Conservation (phyloP, 30 jellyfish, hydroid and myxozoan species). For the Hydractinia symbiolongicarpus region DNA sequence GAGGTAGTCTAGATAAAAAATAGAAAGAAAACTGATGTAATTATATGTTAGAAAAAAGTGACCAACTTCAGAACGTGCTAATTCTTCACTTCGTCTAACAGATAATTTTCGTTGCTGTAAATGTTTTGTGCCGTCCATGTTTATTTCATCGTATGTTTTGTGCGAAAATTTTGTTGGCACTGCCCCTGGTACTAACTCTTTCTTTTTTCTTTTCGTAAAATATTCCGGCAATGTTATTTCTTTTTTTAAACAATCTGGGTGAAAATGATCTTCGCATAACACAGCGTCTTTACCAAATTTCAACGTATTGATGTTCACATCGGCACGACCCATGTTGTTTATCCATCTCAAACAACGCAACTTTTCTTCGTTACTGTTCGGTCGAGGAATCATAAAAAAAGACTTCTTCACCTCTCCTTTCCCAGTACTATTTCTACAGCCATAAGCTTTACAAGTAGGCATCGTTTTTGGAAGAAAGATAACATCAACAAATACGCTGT, state of each 20-base stretch:
- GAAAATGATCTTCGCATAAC: neutral
- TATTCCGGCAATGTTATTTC: neutral
- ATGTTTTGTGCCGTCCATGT: neutral
- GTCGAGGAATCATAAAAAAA: neutral
- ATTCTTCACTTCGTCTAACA: neutral
- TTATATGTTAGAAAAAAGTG: neutral
- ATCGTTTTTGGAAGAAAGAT: no score
- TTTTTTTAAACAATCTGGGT: neutral
- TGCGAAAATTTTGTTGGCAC: constrained; percentile 10
- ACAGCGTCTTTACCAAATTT: constrained; percentile 11
- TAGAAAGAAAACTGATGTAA: neutral
- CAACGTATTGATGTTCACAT: neutral
- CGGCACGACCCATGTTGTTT: constrained; percentile 2
- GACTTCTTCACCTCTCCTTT: no score
- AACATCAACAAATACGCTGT: no score
- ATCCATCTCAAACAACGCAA: neutral
- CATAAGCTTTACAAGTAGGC: no score
- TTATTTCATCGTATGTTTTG: constrained; percentile 1
- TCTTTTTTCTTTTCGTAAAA: neutral
- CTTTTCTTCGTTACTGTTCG: neutral
- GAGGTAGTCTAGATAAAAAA: neutral
- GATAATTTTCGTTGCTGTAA: no score
- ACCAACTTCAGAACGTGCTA: neutral
- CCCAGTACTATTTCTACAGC: no score
- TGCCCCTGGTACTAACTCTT: neutral